Evolutionary conservation across 2,888 invertebrate genomes (phyloP), one percentile per base, ranked within the genome.

Genomic region (Folsomia manolachei): DNA sequence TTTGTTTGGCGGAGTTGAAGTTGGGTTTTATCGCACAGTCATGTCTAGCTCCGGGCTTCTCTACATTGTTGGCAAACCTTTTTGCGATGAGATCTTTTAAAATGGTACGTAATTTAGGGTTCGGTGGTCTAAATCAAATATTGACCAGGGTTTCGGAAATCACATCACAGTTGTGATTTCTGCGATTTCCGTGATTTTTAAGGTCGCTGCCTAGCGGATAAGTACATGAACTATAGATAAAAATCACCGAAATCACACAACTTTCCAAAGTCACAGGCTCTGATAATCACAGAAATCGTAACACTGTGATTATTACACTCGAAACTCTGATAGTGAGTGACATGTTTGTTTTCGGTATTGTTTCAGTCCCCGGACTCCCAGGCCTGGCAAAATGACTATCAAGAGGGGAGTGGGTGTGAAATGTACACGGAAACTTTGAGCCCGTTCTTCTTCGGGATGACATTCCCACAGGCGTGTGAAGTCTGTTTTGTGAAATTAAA

Each of bases 401-500:
- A 98, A 87, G 94, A 98, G 88, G 98, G 98, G 87, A 98, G 98
- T 85, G 98, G 98, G 87, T 98, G 98, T 91, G 98, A 99, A 91
- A 97, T 97, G 97, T 99, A 99, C 90, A 99, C 98, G n/a, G 98
- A 99, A 90, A 96, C 96, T 87, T 90, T 99, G 87, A 97, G 97
- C 87, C 94, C 95, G 86, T 96, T 97, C 86, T 98, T 98, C 90
- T 95, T 95, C 86, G 96, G 97, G 88, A 96, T 98, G 94, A 94
- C 94, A 86, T 99, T 99, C 88, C 94, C 97, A 85, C 96, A 98
- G 89, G 97, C 97, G 87, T 95, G 97, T 90, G 97, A 98, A 98
- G 89, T 99, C 82, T 97, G 99, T 87, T 99, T 99, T 88, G 95
- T 96, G 75, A 98, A 98, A 86, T 87, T 99, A 83, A 99, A 99